Evolutionary conservation across 2,113 vertebrate genomes (phyloP).

Genomic region (Nyctibius bracteatus): DNA sequence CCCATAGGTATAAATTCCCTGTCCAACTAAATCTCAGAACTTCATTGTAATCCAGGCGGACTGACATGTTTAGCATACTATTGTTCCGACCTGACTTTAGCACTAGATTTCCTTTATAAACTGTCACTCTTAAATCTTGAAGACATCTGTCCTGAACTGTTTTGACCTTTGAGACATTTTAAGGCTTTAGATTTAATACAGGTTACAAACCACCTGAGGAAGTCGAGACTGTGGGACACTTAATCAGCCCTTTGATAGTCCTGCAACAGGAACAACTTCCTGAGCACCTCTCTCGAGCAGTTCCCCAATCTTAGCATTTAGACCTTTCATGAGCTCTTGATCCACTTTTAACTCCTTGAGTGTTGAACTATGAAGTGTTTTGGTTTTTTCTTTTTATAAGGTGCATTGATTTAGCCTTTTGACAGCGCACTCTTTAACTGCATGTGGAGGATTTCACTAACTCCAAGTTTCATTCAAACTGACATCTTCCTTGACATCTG

Average conservation of each 20-base stretch:
- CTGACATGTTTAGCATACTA: background rate
- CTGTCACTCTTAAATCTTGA: slow-evolving; percentile 7
- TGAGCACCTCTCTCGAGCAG: background rate
- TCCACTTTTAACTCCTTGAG: background rate
- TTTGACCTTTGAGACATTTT: slow-evolving; percentile 44
- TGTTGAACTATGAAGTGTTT: background rate
- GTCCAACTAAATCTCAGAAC: background rate
- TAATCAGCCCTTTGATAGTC: slow-evolving; percentile 38
- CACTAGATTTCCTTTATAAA: background rate
- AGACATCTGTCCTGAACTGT: background rate
- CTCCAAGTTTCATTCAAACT: background rate
- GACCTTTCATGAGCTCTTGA: slow-evolving; percentile 2
- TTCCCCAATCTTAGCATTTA: background rate
- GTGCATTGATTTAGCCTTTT: background rate
- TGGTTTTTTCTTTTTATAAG: background rate
- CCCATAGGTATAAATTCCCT: background rate
- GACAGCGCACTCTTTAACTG: background rate
- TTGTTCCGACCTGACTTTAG: slow-evolving; percentile 10
- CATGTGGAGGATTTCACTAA: background rate
- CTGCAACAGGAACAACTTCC: background rate
- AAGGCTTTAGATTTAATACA: slow-evolving; percentile 49
- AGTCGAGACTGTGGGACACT: background rate
- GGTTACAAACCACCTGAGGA: slow-evolving; percentile 13
- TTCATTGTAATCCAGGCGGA: background rate
- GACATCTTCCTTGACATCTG: background rate